These are phyloP conservation scores for Aythya baeri DNA, from an alignment of 2,113 vertebrate genomes.

Conservation along the genomic window DNA sequence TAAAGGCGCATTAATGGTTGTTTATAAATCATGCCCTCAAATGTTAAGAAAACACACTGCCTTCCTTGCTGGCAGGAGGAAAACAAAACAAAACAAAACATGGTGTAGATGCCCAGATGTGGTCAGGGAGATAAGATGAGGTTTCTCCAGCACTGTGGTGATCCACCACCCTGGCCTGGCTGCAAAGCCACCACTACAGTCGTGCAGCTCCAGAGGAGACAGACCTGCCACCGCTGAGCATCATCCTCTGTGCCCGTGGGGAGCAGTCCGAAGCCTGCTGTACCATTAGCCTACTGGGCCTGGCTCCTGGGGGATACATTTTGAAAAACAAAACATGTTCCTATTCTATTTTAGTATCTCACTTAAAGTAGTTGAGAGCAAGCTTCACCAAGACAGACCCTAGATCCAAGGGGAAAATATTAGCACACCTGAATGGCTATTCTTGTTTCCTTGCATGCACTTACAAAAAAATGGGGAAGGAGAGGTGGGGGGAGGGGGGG, in stretches of 20 bases:
- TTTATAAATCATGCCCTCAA: slow-evolving; percentile 35
- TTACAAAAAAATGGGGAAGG: not conserved
- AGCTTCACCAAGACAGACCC: not conserved
- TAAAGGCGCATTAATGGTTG: slow-evolving; percentile 9
- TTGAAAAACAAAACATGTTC: accelerated
- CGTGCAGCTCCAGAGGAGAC: too few species aligned
- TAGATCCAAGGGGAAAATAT: not conserved
- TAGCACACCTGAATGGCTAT: not conserved
- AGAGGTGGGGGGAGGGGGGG: too few species aligned
- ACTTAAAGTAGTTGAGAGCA: not conserved
- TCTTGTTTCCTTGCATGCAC: not conserved
- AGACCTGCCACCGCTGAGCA: not conserved
- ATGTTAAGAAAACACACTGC: slow-evolving; percentile 60
- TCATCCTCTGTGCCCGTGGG: not conserved
- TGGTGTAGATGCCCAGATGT: not conserved
- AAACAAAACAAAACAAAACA: not conserved
- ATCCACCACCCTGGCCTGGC: not conserved
- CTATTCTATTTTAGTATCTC: not conserved
- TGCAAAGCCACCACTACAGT: not conserved
- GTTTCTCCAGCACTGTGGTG: accelerated
- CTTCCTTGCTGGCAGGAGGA: not conserved
- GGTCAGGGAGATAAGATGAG: not conserved
- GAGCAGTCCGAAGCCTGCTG: accelerated
- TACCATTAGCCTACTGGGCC: accelerated
- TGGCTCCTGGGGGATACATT: not conserved